Percentiles rank a stretch among this genome's conserved stretches.
phyloP scores from a whole-genome alignment of 2,113 vertebrate species.

The Nicator chloris region DNA sequence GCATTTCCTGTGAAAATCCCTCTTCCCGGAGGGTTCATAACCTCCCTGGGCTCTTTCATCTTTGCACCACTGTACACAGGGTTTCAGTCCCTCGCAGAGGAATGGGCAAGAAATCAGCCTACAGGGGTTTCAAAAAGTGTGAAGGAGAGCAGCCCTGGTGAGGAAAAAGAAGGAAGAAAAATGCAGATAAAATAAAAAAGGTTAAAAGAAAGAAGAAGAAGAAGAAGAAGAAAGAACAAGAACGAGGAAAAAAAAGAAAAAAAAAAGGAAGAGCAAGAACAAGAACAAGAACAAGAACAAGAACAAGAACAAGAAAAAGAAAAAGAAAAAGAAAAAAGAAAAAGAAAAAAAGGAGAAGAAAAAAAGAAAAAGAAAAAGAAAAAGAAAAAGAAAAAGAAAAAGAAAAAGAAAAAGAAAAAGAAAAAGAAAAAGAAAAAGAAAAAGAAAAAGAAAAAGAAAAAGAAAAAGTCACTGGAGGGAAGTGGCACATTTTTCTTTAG shows the following conservation, averaged over 20 bases:
- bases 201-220: too few relatives aligned
- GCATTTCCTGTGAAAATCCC: background rate
- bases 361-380: rapidly evolving
- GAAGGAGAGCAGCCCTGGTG: background rate
- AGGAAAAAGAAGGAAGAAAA: background rate
- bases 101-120: background rate
- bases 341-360: rapidly evolving
- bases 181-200: background rate
- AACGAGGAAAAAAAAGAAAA: rapidly evolving
- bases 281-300: rapidly evolving
- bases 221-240: rapidly evolving
- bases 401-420: rapidly evolving
- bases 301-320: rapidly evolving
- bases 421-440: rapidly evolving
- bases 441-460: rapidly evolving
- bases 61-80: background rate
- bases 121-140: background rate
- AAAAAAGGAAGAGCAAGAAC: rapidly evolving
- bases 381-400: rapidly evolving
- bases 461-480: background rate
- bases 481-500: background rate
- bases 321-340: rapidly evolving
- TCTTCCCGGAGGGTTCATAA: background rate
- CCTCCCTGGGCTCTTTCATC: background rate
- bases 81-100: background rate